Evolutionary conservation across 2,797 vertebrate genomes (phyloP), one percentile per base, ranked within the genome.

Genomic region (Lepidocolaptes lacrymiger): DNA sequence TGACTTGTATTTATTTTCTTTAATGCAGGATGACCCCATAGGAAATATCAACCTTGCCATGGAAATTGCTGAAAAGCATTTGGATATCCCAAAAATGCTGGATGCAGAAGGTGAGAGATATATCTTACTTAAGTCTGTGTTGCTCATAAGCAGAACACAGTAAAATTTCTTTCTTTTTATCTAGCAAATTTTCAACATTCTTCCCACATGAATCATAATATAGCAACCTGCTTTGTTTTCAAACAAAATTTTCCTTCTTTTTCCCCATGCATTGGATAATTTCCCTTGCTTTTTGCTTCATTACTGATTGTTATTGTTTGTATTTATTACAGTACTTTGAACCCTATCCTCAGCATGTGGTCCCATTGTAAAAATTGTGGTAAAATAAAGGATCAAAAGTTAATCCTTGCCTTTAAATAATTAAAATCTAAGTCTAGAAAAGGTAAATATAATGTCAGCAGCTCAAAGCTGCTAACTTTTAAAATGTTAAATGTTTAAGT

Each of bases 11-110:
- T 96, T 95, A 11, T 94, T 97, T 96, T 97, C 96, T 90, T 91
- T 73, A 68, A n/a, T 92, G 27, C 97, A 99, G 99, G 99, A 99
- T 97, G 99, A 99, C 97, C 98, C 99, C 78, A 94, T 99, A 98
- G 98, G 99, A 95, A 99, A 99, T 97, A 98, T 99, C 95, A 99
- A 99, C 96, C 98, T 99, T 97, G 99, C 99, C 80, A 99, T 99
- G 97, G 99, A 99, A 86, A 98, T 99, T 81, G 99, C 99, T n/a
- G 99, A 99, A 98, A 99, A 99, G 96, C 98, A 99, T 97, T 98
- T 99, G 97, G 99, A 99, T 98, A 99, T 99, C 96, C 99, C 99
- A 71, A 99, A 99, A 98, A 99, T 99, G 99, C 91, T 99, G 97
- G 99, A 99, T 49, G 99, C 99, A 81, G 99, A 99, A 98, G 99